A percentile compares a stretch with the other conserved stretches of the same genome.
These are phyloP conservation scores for Charadrius vociferus DNA, from an alignment of 2,113 vertebrate genomes.

Conservation along the genomic window DNA sequence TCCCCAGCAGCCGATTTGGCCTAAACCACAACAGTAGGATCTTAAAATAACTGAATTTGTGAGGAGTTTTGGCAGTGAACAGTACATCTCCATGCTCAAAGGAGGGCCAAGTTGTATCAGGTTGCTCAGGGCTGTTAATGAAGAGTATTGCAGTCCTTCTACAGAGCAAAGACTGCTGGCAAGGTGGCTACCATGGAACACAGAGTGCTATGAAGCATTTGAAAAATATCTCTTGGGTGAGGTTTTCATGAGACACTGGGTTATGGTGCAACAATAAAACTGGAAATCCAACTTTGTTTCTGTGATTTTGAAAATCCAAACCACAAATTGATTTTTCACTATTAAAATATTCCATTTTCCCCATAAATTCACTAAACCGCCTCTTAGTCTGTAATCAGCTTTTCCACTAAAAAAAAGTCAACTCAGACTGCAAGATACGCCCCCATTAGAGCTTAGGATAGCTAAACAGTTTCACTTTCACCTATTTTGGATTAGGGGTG, in stretches of 20 bases:
- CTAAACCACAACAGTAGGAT: no score
- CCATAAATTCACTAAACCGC: neutral
- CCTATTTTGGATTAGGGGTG: accelerated
- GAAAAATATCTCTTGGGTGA: neutral
- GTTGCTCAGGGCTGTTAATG: neutral
- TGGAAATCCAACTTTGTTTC: neutral
- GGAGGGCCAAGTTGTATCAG: neutral
- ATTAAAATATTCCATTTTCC: neutral
- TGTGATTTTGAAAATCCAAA: neutral
- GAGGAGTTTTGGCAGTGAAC: neutral
- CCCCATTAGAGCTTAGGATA: neutral
- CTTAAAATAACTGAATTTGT: neutral
- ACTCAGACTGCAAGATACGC: neutral
- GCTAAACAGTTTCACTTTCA: neutral
- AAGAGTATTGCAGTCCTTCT: neutral
- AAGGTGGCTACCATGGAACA: neutral
- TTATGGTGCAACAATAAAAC: neutral
- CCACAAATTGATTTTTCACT: neutral
- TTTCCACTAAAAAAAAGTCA: neutral
- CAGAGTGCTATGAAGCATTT: neutral
- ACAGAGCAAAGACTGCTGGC: neutral
- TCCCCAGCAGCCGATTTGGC: no score
- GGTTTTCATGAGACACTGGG: neutral
- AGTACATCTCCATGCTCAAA: neutral
- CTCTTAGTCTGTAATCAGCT: neutral